Percentiles rank a stretch among this genome's conserved stretches.
phyloP scores from a whole-genome alignment of 2,113 vertebrate genomes.

The Mohoua ochrocephala region DNA sequence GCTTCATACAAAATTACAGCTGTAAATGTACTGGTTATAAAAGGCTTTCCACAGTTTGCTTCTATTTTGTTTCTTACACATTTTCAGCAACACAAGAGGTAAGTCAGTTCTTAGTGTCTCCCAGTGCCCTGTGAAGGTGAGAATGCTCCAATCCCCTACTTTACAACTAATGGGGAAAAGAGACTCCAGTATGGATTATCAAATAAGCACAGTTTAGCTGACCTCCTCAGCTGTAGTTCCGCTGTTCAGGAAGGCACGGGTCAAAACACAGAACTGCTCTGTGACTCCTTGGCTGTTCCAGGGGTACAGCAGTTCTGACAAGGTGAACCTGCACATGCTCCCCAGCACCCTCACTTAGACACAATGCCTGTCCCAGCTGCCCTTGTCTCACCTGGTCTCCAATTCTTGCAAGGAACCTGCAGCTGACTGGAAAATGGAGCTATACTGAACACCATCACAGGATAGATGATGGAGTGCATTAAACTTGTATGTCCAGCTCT shows the following conservation, averaged over 20 bases:
- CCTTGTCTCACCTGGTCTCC: background rate
- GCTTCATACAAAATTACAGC: background rate
- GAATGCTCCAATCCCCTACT: background rate
- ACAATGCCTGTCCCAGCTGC: rapidly evolving
- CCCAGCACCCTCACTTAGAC: background rate
- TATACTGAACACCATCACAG: background rate
- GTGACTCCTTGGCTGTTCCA: background rate
- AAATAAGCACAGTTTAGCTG: background rate
- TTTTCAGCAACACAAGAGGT: background rate
- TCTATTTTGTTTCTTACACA: background rate
- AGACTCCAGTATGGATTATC: rapidly evolving
- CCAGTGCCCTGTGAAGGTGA: background rate
- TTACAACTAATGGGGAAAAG: background rate
- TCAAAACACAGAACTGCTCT: background rate
- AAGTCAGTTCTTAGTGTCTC: background rate
- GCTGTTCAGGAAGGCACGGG: background rate
- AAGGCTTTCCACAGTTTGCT: background rate
- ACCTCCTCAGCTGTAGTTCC: background rate
- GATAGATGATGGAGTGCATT: background rate
- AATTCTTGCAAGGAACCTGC: background rate
- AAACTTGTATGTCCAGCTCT: background rate
- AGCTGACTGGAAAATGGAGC: background rate
- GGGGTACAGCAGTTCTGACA: background rate
- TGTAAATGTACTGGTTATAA: background rate
- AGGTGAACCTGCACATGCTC: background rate